Evolutionary conservation across 2,113 vertebrate genomes (phyloP), one percentile per base, ranked within the genome.

Genomic region (Sander vitreus): DNA sequence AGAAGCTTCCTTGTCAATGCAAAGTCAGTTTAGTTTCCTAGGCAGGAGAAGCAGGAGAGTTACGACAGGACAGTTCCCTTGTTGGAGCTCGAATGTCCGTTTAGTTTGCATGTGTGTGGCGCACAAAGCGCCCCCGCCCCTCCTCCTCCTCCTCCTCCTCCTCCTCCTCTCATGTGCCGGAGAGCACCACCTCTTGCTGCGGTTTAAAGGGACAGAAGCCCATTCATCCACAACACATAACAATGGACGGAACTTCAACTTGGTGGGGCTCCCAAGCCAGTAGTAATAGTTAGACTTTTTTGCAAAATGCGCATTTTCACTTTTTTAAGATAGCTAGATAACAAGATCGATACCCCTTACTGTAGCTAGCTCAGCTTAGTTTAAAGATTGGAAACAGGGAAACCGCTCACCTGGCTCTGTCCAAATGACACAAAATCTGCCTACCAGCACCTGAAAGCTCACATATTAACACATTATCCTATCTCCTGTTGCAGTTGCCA

Each of bases 131-230:
- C 66, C 65, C 79, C 63, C 62, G 27, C 33, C 59, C 68, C 30
- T 25, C 39, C 9, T 30, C 66, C 11, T 30, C 33, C 7, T 45
- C 76, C 83, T 78, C 76, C 30, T 25, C 39, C 9, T 30, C 66
- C 11, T 30, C 33, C 7, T 45, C 76, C 83, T 78, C 76, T 55
- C 75, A 0, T 4, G 58, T 3, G 53, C 74, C 27, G 0, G 45
- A 82, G 72, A 91, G 84, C 84, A 54, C 86, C 88, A 5, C 86
- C 92, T 58, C 92, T 81, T 27, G 70, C 79, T 50, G 63, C 7
- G 66, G 9, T 83, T 94, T 93, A 94, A 94, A 95, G 92, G 58
- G 87, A 55, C 90, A 91, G 78, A 47, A 53, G 13, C 5, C 78
- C 36, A 33, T 83, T 89, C 64, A 75, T 27, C 43, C 59, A 25